These are phyloP conservation scores for Eublepharis macularius DNA, from an alignment of 2,113 vertebrate genomes.

Conservation along the genomic window DNA sequence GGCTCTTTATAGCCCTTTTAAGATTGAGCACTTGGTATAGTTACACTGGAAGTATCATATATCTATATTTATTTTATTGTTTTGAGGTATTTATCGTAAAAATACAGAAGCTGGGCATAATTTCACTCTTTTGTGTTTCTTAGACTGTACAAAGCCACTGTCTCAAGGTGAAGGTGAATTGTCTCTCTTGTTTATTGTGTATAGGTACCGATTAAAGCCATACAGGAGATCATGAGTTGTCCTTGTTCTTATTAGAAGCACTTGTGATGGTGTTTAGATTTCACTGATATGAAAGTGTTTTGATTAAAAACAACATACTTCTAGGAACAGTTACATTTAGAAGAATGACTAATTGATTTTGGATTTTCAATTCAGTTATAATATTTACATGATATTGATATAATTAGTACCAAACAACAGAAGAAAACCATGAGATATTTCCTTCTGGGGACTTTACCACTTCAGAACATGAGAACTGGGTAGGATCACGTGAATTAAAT, in stretches of 20 bases:
- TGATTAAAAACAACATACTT: not conserved
- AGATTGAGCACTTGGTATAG: not conserved
- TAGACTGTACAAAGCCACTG: not conserved
- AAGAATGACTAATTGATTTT: not conserved
- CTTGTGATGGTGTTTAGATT: too few species aligned
- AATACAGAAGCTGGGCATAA: not conserved
- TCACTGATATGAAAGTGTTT: not conserved
- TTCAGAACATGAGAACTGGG: not conserved
- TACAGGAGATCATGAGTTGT: not conserved
- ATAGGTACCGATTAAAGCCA: not conserved
- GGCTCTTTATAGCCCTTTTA: slow-evolving; percentile 4
- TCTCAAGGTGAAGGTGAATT: fast-evolving
- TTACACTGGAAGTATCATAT: not conserved
- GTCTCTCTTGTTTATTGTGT: not conserved
- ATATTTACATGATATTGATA: not conserved
- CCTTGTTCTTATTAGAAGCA: not conserved
- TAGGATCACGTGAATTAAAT: not conserved
- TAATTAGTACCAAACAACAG: not conserved
- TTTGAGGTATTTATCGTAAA: not conserved
- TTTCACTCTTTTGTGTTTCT: not conserved
- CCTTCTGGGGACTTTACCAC: not conserved
- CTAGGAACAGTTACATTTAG: not conserved
- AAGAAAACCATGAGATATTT: not conserved
- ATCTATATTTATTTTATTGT: not conserved
- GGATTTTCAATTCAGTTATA: not conserved